A percentile compares a stretch with the other conserved stretches of the same genome.
Evolutionary conservation across 2,888 invertebrate genomes (phyloP).

Genomic region (Cephus sareptanus): DNA sequence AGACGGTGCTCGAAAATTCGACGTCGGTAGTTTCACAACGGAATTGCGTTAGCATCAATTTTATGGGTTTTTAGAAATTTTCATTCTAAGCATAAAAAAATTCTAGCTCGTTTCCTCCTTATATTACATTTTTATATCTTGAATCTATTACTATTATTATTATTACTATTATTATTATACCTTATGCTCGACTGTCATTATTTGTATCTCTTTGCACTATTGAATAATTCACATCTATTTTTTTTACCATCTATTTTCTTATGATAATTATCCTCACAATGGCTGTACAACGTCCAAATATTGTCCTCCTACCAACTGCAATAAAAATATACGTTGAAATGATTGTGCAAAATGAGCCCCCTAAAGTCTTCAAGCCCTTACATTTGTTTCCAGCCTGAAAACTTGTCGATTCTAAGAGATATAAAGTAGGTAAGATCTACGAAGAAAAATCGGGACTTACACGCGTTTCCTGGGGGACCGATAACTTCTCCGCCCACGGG

Average conservation of each 20-base stretch:
- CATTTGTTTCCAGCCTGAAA: not conserved
- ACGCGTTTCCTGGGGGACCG: slow-evolving; percentile 37
- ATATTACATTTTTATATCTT: not conserved
- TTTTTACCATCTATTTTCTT: no score
- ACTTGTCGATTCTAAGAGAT: not conserved
- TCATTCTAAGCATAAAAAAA: not conserved
- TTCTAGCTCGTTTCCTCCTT: no score
- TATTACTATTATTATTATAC: not conserved
- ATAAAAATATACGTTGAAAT: not conserved
- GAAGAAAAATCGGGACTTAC: slow-evolving; percentile 10
- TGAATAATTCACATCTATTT: no score
- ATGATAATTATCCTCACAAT: no score
- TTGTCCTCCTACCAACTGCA: not conserved
- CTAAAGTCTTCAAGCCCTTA: not conserved
- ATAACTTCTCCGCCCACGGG: slow-evolving; percentile 41
- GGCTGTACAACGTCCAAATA: no score
- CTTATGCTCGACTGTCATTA: not conserved
- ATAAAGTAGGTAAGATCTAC: not conserved
- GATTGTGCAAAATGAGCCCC: not conserved
- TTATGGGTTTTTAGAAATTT: not conserved
- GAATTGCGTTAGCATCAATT: slow-evolving; percentile 40
- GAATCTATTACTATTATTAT: not conserved
- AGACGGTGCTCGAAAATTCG: slow-evolving; percentile 41
- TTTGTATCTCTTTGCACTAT: no score
- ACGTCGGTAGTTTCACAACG: slow-evolving; percentile 35